Evolutionary conservation across 2,113 vertebrate species (phyloP).

Genomic region (Triplophysa tibetana): DNA sequence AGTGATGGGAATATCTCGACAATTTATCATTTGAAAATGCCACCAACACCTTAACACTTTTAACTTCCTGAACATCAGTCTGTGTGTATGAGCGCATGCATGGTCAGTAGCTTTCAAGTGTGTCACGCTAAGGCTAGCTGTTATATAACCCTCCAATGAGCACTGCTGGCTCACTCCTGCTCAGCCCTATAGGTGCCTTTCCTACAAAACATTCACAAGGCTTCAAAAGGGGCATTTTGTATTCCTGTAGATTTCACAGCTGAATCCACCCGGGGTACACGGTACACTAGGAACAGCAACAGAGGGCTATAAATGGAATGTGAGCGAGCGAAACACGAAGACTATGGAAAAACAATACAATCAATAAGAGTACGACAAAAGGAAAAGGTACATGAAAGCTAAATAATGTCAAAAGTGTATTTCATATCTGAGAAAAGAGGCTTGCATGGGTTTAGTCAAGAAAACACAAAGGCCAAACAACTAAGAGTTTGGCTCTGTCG

Average conservation of each 20-base stretch:
- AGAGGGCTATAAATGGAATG: slow-evolving; percentile 41
- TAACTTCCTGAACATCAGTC: background rate
- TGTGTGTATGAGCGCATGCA: background rate
- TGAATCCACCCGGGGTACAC: slow-evolving; percentile 10
- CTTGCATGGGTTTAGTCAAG: background rate
- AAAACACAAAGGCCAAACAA: background rate
- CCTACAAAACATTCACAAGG: slow-evolving; percentile 21
- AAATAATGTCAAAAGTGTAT: background rate
- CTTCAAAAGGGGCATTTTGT: slow-evolving; percentile 24
- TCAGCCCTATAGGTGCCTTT: slow-evolving; percentile 28
- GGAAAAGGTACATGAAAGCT: background rate
- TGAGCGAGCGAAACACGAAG: background rate
- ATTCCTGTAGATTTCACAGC: slow-evolving; percentile 23
- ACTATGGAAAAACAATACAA: background rate
- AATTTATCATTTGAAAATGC: no score
- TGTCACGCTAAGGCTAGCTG: slow-evolving; percentile 9
- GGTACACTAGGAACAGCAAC: slow-evolving; percentile 29
- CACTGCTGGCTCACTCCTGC: background rate
- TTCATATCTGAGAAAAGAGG: background rate
- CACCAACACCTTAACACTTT: background rate
- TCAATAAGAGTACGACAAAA: background rate
- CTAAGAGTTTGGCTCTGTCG: background rate
- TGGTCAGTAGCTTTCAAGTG: slow-evolving; percentile 5
- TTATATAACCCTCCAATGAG: slow-evolving; percentile 37
- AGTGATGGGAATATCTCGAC: background rate